A percentile compares a stretch with the other conserved stretches of the same genome.
Conservation (phyloP, 2,797 vertebrate species). For the Microcaecilia unicolor region DNA sequence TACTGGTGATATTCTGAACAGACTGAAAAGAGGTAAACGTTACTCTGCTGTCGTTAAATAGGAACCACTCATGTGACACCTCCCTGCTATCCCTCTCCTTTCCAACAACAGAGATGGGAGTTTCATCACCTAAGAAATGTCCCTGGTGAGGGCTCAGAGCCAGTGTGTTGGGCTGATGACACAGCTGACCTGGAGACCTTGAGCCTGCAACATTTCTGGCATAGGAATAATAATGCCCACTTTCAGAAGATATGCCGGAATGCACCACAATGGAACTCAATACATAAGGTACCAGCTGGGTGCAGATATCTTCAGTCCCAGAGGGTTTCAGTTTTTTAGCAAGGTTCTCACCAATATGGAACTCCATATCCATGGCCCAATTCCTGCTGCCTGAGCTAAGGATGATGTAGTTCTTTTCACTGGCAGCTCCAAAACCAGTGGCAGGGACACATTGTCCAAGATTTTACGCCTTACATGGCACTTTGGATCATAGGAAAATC, state of each 20-base stretch:
- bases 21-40: constrained; percentile 93
- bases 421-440: constrained; percentile 75
- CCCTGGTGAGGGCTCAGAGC: constrained; percentile 44
- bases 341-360: constrained; percentile 78
- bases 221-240: constrained; percentile 96
- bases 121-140: constrained; percentile 34
- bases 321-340: constrained; percentile 95
- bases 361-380: constrained; percentile 67
- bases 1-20: constrained; percentile 92
- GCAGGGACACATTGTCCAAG: constrained; percentile 86
- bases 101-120: constrained; percentile 39
- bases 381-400: constrained; percentile 28
- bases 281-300: constrained; percentile 67
- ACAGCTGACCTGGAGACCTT: constrained; percentile 45
- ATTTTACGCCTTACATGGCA: constrained; percentile 91
- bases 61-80: constrained; percentile 81
- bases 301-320: constrained; percentile 61
- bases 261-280: constrained; percentile 93
- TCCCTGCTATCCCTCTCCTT: constrained; percentile 56
- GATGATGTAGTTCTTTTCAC: constrained; percentile 44
- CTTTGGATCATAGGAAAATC: constrained; percentile 93
- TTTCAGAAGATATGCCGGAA: constrained; percentile 92
- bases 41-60: constrained; percentile 97
- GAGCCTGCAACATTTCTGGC: constrained; percentile 71
- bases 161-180: constrained; percentile 43